Evolutionary conservation across 2,113 vertebrate genomes (phyloP), one percentile per base, ranked within the genome.

Genomic region (Pterocles orientalis): DNA sequence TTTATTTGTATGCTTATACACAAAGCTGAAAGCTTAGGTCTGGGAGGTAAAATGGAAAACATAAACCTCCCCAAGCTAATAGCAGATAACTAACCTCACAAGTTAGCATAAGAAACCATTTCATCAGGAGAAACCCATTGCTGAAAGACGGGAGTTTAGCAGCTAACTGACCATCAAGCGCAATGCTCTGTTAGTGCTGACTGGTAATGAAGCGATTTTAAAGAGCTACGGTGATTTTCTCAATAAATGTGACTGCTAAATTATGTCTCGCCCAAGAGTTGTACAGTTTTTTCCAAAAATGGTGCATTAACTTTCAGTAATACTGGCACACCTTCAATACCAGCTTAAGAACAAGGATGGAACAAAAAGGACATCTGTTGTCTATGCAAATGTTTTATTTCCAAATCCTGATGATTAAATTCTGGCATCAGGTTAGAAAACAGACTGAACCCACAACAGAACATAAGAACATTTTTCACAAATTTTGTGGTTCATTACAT

Each of bases 201-300:
- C 31, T 9, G 21, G 50, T 47, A 95, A 86, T n/a, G 57, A 96
- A 95, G 58, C 9, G 5, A 94, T 83, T 97, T 93, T 85, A 91
- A 88, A 91, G 78, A 39, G 6, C 14, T 76, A n/a, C 26, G 65
- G 33, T 72, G 61, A 56, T 87, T 82, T 71, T 36, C 70, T 61
- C 28, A 21, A 56, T 71, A 78, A 78, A 88, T 1, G 2, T 92
- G 80, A 54, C 28, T 79, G 60, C 12, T 75, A 16, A 21, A 26
- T 18, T 20, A 29, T 18, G 9, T 79, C 75, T 79, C 7, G 7
- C 29, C 6, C 4, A 82, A 72, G 26, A 12, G 2, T 19, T 33
- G 33, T 25, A n/a, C 2, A 18, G 18, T 58, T 95, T 77, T 77
- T 36, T 54, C 57, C 31, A 65, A 62, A 94, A 72, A 28, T 14